phyloP scores from a whole-genome alignment of 2,888 invertebrate genomes.

The Pinctada fucata region DNA sequence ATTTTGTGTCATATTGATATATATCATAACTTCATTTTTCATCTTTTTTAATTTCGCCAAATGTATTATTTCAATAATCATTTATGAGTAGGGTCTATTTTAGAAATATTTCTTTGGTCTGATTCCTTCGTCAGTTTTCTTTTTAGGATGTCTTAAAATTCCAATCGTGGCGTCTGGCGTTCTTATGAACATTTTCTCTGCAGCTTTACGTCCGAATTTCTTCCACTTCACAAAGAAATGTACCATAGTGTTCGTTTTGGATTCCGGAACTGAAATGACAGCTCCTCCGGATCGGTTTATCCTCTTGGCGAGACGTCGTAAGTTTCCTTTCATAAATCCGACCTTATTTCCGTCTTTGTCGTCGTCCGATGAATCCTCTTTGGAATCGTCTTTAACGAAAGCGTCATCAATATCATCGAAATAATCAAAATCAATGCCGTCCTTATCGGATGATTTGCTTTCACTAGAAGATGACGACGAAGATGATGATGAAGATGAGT shows the following conservation, averaged over 20 bases:
- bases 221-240: constrained; percentile 29
- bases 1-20: no score
- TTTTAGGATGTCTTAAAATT: constrained; percentile 21
- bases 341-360: not conserved
- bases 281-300: constrained; percentile 20
- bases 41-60: no score
- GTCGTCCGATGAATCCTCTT: not conserved
- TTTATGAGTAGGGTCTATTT: not conserved
- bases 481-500: not conserved
- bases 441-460: constrained; percentile 7
- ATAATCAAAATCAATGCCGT: constrained; percentile 22
- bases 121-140: not conserved
- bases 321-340: constrained; percentile 13
- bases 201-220: constrained; percentile 3
- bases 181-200: constrained; percentile 26
- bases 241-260: constrained; percentile 23
- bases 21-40: no score
- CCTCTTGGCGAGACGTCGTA: constrained; percentile 2
- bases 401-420: constrained; percentile 25
- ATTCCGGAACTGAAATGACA: constrained; percentile 21
- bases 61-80: no score
- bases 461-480: not conserved
- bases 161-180: constrained; percentile 25
- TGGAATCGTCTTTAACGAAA: constrained; percentile 10
- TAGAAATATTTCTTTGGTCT: not conserved